A percentile compares a stretch with the other conserved stretches of the same genome.
Conservation (phyloP, 2,113 vertebrate genomes). For the Zosterops pallidus region DNA sequence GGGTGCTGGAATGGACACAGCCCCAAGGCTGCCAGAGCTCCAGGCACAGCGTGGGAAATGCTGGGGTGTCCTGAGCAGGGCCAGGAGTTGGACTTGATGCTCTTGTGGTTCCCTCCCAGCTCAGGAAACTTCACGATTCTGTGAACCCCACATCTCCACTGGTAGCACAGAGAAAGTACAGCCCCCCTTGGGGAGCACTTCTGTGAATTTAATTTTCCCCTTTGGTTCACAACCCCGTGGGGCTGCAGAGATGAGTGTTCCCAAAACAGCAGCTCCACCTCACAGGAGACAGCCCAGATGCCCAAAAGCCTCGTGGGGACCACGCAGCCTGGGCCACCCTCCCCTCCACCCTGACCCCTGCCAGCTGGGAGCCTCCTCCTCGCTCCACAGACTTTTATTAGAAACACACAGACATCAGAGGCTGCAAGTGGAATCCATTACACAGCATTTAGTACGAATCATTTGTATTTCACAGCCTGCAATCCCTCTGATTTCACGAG, state of each 20-base stretch:
- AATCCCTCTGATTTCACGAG: background rate
- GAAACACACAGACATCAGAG: background rate
- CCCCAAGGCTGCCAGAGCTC: background rate
- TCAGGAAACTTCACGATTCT: background rate
- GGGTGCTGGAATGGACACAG: background rate
- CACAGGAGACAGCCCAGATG: background rate
- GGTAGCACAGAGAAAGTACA: background rate
- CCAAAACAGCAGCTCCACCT: background rate
- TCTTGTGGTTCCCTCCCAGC: background rate
- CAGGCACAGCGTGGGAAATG: background rate
- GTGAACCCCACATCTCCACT: background rate
- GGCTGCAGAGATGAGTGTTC: background rate
- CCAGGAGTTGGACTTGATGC: accelerated
- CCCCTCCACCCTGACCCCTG: background rate
- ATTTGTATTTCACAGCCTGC: background rate
- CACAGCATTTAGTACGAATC: background rate
- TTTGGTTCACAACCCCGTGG: accelerated
- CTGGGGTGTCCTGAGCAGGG: background rate
- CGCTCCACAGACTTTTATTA: background rate
- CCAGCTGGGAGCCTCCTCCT: background rate
- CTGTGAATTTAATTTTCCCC: background rate
- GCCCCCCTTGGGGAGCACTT: accelerated
- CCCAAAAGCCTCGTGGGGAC: accelerated
- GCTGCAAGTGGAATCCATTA: constrained; percentile 19
- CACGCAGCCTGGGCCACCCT: accelerated